These are phyloP conservation scores for Nysson spinosus DNA, from an alignment of 2,888 invertebrate genomes.

Conservation along the genomic window DNA sequence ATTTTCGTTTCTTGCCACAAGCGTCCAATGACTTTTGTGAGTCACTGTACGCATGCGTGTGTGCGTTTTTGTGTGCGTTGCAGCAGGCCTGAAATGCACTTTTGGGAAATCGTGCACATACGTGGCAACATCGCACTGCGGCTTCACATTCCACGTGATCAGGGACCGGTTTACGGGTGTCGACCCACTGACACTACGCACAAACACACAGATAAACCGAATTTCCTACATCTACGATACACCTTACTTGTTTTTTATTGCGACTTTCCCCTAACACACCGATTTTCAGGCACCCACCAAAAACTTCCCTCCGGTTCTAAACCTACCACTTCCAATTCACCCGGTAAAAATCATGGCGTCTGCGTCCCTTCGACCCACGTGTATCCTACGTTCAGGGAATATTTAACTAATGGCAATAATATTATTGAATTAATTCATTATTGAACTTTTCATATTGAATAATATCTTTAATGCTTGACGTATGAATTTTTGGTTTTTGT, in stretches of 20 bases:
- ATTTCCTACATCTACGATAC: conserved; percentile 52
- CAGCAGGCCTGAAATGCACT: conserved; percentile 56
- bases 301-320: too few species aligned
- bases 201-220: conserved; percentile 63
- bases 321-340: too few species aligned
- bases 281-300: conserved; percentile 10
- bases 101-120: conserved; percentile 64
- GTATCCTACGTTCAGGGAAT: too few species aligned
- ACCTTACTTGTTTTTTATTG: conserved; percentile 63
- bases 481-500: too few species aligned
- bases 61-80: conserved; percentile 14
- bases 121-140: conserved; percentile 62
- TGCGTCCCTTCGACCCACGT: too few species aligned
- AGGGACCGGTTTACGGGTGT: conserved; percentile 68
- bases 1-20: too few species aligned
- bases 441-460: too few species aligned
- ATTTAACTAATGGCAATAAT: too few species aligned
- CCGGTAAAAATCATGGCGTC: too few species aligned
- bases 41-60: conserved; percentile 1
- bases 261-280: conserved; percentile 35
- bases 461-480: too few species aligned
- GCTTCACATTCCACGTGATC: conserved; percentile 64
- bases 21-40: too few species aligned
- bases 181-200: conserved; percentile 65
- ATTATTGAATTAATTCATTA: too few species aligned